Evolutionary conservation across 2,888 invertebrate species (phyloP).

Genomic region (Stenoptilia bipunctidactyla): DNA sequence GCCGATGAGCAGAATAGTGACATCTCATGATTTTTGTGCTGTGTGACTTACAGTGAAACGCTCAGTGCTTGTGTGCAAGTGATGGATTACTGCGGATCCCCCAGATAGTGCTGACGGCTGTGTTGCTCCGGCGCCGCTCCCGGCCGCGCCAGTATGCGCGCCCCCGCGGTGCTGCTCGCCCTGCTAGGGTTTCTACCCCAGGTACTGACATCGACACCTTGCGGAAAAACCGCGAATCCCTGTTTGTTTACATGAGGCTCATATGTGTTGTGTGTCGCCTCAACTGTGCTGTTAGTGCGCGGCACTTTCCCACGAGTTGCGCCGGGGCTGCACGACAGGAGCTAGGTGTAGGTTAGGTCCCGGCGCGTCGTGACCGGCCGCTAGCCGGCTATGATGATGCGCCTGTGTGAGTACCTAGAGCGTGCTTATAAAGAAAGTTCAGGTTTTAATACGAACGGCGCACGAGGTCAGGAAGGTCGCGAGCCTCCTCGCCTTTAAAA

Average conservation of each 20-base stretch:
- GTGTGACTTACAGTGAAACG: slow-evolving; percentile 66
- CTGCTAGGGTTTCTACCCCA: slow-evolving; percentile 70
- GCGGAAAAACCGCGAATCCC: slow-evolving; percentile 50
- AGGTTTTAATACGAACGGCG: slow-evolving; percentile 64
- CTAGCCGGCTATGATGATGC: slow-evolving; percentile 36
- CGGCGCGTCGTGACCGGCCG: slow-evolving; percentile 62
- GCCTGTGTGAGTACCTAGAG: slow-evolving; percentile 42
- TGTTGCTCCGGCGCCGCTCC: slow-evolving; percentile 63
- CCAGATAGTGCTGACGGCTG: slow-evolving; percentile 51
- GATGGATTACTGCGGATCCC: slow-evolving; percentile 64
- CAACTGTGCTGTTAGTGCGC: slow-evolving; percentile 20
- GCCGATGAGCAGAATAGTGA: slow-evolving; percentile 61
- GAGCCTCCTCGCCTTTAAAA: slow-evolving; percentile 66
- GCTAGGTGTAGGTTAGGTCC: slow-evolving; percentile 41
- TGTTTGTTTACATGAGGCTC: slow-evolving; percentile 40
- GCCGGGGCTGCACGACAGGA: slow-evolving; percentile 12
- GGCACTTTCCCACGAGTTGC: slow-evolving; percentile 55
- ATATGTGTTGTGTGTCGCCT: slow-evolving; percentile 9
- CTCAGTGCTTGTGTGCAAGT: slow-evolving; percentile 59
- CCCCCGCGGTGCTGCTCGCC: slow-evolving; percentile 67
- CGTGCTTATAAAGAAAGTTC: slow-evolving; percentile 69
- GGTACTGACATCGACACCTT: slow-evolving; percentile 48
- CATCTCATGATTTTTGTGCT: slow-evolving; percentile 55
- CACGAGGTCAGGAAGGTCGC: slow-evolving; percentile 66
- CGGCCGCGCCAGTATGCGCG: slow-evolving; percentile 69